Base-by-base conservation (phyloP, 2,888 invertebrate species). In the Netelia melanura region DNA sequence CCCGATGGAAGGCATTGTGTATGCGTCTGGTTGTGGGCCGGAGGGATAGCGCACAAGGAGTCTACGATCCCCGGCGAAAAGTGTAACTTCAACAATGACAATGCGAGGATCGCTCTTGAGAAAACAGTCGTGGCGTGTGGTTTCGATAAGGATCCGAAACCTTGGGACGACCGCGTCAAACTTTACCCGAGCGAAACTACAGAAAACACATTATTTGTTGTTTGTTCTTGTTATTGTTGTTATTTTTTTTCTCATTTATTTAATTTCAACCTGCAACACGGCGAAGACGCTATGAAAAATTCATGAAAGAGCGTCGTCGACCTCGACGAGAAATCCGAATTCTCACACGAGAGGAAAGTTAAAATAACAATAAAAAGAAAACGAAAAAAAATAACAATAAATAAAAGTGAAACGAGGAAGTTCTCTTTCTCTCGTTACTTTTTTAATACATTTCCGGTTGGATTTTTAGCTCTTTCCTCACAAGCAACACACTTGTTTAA, bases 71-170 rank as follows among this genome's bases (percentile, higher is more conserved):
- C 58, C 43, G 5, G 48, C 44, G 38, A 71, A 77, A 83, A 78
- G 83, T 80, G 83, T 71, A 83, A 85, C 84, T 74, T 77, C 64
- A 71, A 56, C 65, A 65, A 80, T 82, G 84, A 83, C 85, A 76
- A 88, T 84, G 84, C 87, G 86, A 85, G 86, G 21, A 83, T 83
- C 81, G 83, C 80, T 87, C 87, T 82, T 87, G 71, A 74, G 74
- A 76, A 30, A 71, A 71, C 71, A 62, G 84, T 83, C 82, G 77
- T 67, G 79, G 85, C 68, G 80, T 83, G 68, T 17, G 17, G 52
- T 54, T 70, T 71, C 78, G 83, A 86, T 75, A 71, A 86, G 78
- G 54, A 78, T 86, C 78, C 44, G 30, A 84, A 76, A 83, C 56
- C 74, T 38, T 58, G 80, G 48, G 56, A 61, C 52, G 23, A 72